Conservation (phyloP, 1,140 invertebrate species). For the Phocides pigmalion region DNA sequence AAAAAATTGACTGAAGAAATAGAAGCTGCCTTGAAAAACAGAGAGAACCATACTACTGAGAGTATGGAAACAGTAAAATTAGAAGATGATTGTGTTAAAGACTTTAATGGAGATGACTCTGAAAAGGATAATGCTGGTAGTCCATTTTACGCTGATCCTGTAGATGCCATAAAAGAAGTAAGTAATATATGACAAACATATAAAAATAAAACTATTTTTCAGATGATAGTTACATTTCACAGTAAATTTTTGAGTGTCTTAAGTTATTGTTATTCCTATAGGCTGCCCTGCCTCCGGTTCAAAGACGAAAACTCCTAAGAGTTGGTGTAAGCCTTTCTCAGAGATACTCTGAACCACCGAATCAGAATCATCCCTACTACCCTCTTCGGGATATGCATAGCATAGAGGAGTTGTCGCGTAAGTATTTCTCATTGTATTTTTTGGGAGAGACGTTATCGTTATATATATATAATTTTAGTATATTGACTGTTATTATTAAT, state of each 20-base stretch:
- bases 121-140: constrained; percentile 88
- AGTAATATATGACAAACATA: constrained; percentile 26
- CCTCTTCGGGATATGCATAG: constrained; percentile 83
- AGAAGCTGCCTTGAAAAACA: constrained; percentile 68
- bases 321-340: constrained; percentile 76
- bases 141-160: constrained; percentile 96
- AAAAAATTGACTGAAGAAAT: constrained; percentile 79
- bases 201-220: too few relatives aligned
- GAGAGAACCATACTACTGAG: constrained; percentile 70
- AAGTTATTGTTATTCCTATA: constrained; percentile 35
- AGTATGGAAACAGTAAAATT: constrained; percentile 80
- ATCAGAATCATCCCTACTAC: constrained; percentile 79
- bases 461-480: too few relatives aligned
- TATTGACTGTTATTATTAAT: too few relatives aligned
- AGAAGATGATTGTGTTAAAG: constrained; percentile 63
- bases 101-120: constrained; percentile 61
- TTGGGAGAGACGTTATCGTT: too few relatives aligned
- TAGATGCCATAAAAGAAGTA: constrained; percentile 90
- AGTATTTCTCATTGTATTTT: constrained; percentile 42
- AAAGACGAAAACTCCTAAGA: constrained; percentile 71
- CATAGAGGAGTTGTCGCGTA: constrained; percentile 82
- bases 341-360: constrained; percentile 85
- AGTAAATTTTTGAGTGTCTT: too few relatives aligned
- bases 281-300: constrained; percentile 74
- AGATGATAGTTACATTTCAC: too few relatives aligned